Evolutionary conservation across 2,797 vertebrate species (phyloP).

Genomic region (Calcarius lapponicus): DNA sequence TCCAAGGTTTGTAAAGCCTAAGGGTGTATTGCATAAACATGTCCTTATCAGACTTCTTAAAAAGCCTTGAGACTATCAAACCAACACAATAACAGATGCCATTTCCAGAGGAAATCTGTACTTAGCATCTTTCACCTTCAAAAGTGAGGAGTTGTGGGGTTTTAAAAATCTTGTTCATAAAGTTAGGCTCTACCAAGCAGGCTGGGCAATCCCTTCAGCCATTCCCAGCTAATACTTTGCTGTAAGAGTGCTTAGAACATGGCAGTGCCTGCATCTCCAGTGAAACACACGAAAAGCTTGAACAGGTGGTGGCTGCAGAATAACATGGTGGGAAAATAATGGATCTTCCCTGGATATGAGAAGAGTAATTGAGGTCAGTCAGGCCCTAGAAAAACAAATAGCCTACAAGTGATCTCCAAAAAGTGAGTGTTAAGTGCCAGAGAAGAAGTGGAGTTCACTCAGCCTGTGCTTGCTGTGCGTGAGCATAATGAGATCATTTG

Average conservation of each 20-base stretch:
- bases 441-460: neutral
- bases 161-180: neutral
- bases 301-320: neutral
- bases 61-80: neutral
- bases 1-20: neutral
- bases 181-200: neutral
- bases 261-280: neutral
- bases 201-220: neutral
- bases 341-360: neutral
- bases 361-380: neutral
- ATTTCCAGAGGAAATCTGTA: neutral
- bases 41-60: slow-evolving; percentile 1
- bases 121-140: neutral
- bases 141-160: fast-evolving
- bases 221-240: neutral
- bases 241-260: neutral
- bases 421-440: neutral
- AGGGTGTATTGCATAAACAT: neutral
- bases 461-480: neutral
- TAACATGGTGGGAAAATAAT: neutral
- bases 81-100: neutral
- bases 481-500: neutral
- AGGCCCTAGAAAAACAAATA: neutral
- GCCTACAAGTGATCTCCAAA: neutral
- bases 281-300: neutral